phyloP scores from a whole-genome alignment of 1,140 invertebrate genomes.

The Drosophila azteca region DNA sequence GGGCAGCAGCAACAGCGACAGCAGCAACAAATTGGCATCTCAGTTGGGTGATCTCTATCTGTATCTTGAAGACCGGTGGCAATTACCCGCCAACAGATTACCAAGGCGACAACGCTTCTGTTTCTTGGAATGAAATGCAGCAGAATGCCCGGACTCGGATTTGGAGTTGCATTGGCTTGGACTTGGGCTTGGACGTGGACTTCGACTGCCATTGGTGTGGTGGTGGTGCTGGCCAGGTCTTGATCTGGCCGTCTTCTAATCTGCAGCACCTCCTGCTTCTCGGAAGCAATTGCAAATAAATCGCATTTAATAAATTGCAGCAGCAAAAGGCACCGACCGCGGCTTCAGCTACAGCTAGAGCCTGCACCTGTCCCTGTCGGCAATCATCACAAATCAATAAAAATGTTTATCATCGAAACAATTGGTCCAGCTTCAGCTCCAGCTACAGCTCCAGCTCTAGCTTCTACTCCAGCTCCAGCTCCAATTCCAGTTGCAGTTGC shows the following conservation, averaged over 20 bases:
- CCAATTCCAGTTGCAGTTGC: not conserved
- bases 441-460: not conserved
- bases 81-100: conserved; percentile 44
- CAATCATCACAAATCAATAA: conserved; percentile 82
- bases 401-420: conserved; percentile 78
- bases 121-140: conserved; percentile 53
- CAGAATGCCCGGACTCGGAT: not conserved
- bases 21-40: conserved; percentile 68
- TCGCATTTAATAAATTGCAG: conserved; percentile 79
- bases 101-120: conserved; percentile 24
- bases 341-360: conserved; percentile 28
- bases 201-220: conserved; percentile 5
- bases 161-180: not conserved
- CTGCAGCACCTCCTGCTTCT: conserved; percentile 73
- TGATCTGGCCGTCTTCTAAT: not conserved
- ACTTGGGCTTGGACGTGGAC: too few species aligned
- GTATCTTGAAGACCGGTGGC: conserved; percentile 77
- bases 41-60: conserved; percentile 75
- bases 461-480: not conserved
- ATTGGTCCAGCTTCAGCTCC: conserved; percentile 48
- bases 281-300: conserved; percentile 79
- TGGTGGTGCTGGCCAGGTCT: not conserved
- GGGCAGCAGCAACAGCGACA: not conserved
- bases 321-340: conserved; percentile 25
- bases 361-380: conserved; percentile 40